Evolutionary conservation across 1,140 invertebrate species (phyloP).

Genomic region (Sitophilus oryzae): DNA sequence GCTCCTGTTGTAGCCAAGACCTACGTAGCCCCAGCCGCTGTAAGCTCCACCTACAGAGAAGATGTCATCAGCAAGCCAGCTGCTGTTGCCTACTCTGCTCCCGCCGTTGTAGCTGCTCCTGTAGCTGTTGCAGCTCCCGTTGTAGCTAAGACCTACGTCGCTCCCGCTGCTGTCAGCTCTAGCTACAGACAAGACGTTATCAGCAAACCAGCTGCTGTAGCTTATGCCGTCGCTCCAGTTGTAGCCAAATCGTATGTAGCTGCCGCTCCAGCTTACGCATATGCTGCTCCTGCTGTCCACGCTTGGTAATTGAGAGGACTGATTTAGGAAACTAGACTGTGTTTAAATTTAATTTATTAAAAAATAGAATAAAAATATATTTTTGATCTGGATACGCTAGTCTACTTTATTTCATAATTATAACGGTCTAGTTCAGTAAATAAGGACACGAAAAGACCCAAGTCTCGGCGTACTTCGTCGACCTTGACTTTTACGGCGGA

Average conservation of each 20-base stretch:
- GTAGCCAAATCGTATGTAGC: constrained; percentile 1
- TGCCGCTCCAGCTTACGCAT: constrained; percentile 12
- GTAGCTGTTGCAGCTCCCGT: constrained; percentile 7
- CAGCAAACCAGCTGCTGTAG: constrained; percentile 9
- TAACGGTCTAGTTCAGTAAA: no score
- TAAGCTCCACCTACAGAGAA: constrained; percentile 18
- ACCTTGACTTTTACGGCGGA: no score
- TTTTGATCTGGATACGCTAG: neutral
- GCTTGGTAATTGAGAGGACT: constrained; percentile 22
- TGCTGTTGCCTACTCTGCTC: constrained; percentile 4
- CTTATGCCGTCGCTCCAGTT: constrained; percentile 4
- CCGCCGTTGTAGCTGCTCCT: constrained; percentile 9
- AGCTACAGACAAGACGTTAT: constrained; percentile 7
- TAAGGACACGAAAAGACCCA: no score
- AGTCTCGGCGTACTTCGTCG: no score
- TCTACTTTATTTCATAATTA: neutral
- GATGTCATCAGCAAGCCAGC: constrained; percentile 16
- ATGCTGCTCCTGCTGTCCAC: constrained; percentile 13
- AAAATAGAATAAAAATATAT: neutral
- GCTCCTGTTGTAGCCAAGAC: neutral
- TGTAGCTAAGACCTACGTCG: neutral
- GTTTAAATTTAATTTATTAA: neutral
- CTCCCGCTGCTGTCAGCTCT: constrained; percentile 14
- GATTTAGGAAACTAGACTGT: constrained; percentile 8
- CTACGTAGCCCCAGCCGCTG: constrained; percentile 11